Evolutionary conservation across 2,113 vertebrate genomes (phyloP).

Genomic region (Trichomycterus rosablanca): DNA sequence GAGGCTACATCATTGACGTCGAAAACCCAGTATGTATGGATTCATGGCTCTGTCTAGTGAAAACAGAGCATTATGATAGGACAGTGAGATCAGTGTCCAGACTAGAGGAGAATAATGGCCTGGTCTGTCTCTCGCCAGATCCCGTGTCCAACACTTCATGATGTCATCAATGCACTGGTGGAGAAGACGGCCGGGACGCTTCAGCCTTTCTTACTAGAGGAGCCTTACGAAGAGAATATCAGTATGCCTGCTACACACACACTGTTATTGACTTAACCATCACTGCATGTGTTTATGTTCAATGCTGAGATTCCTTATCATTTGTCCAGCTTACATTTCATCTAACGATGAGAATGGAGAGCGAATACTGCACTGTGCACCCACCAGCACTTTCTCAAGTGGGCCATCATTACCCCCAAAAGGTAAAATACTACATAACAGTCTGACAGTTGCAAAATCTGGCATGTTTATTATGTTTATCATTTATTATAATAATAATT

Average conservation of each 20-base stretch:
- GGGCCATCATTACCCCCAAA: constrained; percentile 65
- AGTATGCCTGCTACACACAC: constrained; percentile 57
- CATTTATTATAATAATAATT: too few species aligned
- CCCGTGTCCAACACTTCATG: constrained; percentile 73
- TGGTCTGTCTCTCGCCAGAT: constrained; percentile 56
- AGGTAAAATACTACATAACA: constrained; percentile 61
- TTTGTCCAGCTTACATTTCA: constrained; percentile 68
- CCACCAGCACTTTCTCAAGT: constrained; percentile 53
- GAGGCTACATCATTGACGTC: constrained; percentile 76
- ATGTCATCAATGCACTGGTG: constrained; percentile 77
- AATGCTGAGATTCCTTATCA: neutral
- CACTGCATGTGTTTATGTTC: neutral
- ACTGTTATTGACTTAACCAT: neutral
- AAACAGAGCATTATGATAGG: neutral
- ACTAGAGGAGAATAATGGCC: neutral
- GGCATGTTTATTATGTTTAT: too few species aligned
- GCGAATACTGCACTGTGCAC: constrained; percentile 66
- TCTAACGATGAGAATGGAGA: constrained; percentile 76
- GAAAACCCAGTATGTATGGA: constrained; percentile 74
- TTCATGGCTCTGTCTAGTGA: neutral
- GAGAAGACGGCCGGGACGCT: constrained; percentile 71
- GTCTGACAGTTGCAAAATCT: too few species aligned
- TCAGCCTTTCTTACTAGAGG: constrained; percentile 75
- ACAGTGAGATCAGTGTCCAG: neutral
- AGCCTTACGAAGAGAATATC: constrained; percentile 80